These are phyloP conservation scores for Myotis planiceps DNA, from an alignment of 2,797 vertebrate species.

Conservation along the genomic window DNA sequence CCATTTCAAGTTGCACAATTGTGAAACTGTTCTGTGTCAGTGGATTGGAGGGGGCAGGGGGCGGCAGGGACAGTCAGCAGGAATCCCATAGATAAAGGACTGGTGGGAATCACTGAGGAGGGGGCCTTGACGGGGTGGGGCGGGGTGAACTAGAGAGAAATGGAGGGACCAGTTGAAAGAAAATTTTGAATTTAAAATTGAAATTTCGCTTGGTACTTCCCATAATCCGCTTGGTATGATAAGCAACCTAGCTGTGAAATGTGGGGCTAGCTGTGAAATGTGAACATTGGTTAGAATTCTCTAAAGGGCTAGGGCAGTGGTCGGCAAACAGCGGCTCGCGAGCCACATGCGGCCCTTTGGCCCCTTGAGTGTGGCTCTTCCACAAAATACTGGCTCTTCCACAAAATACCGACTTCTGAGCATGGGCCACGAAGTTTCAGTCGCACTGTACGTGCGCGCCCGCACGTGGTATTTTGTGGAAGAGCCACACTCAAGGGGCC, in stretches of 20 bases:
- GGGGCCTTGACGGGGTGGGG: background rate
- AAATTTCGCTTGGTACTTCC: background rate
- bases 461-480: too few relatives aligned
- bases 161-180: background rate
- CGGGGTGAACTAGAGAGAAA: background rate
- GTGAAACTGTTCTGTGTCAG: background rate
- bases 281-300: background rate
- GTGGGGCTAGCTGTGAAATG: background rate
- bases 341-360: too few relatives aligned
- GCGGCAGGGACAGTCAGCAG: background rate
- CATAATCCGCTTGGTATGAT: background rate
- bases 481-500: too few relatives aligned
- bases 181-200: background rate
- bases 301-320: too few relatives aligned
- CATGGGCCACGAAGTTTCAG: too few relatives aligned
- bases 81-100: background rate
- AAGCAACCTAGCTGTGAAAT: background rate
- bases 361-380: too few relatives aligned
- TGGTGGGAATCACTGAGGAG: background rate
- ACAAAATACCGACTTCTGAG: too few relatives aligned
- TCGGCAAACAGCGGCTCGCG: too few relatives aligned
- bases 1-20: background rate
- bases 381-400: too few relatives aligned
- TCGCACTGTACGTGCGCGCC: too few relatives aligned
- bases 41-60: background rate